Conservation (phyloP, 2,113 vertebrate genomes). For the Perca fluviatilis region DNA sequence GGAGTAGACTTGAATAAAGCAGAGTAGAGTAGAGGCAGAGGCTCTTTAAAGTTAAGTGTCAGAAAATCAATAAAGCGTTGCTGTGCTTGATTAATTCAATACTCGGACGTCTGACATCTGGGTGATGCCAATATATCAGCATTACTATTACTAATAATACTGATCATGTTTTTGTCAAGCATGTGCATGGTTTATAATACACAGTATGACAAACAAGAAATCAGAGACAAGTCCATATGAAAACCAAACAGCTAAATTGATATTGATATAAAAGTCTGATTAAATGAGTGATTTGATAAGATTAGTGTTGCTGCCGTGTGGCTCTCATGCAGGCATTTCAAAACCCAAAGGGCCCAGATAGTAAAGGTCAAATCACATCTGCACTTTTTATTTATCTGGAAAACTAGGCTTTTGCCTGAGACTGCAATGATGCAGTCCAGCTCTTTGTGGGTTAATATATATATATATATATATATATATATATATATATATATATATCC, state of each 20-base stretch:
- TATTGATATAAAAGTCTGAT: background rate
- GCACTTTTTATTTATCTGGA: slow-evolving; percentile 9
- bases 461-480: too few species aligned
- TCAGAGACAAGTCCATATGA: too few species aligned
- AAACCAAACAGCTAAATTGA: background rate
- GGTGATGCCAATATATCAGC: background rate
- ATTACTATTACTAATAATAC: too few species aligned
- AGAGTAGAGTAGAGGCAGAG: background rate
- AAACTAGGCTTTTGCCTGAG: background rate
- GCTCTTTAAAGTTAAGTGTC: background rate
- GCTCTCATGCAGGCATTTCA: background rate
- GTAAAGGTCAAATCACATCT: slow-evolving; percentile 9
- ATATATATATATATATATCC: too few species aligned
- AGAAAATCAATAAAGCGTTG: slow-evolving; percentile 25
- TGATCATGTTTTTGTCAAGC: too few species aligned
- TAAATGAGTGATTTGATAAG: background rate
- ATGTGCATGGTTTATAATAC: too few species aligned
- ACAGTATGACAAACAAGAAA: background rate
- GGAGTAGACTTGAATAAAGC: background rate
- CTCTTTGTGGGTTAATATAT: background rate
- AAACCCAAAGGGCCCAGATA: background rate
- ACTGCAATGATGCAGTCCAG: background rate
- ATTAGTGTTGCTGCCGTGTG: background rate
- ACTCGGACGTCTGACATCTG: background rate
- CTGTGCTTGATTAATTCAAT: background rate